A percentile compares a stretch with the other conserved stretches of the same genome.
Conservation (phyloP, 2,113 vertebrate genomes). For the Isurus oxyrinchus region DNA sequence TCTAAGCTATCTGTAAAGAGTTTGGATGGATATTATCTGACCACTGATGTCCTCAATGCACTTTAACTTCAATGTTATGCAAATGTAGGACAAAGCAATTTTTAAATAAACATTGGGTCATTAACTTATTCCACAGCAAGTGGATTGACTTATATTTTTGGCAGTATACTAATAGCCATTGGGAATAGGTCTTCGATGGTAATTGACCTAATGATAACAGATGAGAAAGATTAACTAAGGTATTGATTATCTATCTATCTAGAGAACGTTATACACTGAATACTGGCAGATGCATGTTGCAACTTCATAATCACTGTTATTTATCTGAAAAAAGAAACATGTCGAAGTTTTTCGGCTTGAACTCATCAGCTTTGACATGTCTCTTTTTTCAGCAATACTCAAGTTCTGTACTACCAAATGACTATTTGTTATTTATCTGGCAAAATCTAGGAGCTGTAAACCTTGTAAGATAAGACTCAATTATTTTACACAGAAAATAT, state of each 20-base stretch:
- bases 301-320: background rate
- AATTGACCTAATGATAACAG: background rate
- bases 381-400: too few species aligned
- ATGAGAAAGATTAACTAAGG: background rate
- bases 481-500: background rate
- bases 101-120: background rate
- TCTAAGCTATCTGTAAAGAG: background rate
- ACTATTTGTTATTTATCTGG: too few species aligned
- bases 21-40: background rate
- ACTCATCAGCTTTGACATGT: too few species aligned
- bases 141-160: background rate
- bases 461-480: background rate
- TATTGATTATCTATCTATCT: background rate
- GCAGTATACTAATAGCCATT: background rate
- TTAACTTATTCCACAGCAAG: background rate
- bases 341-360: too few species aligned
- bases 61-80: background rate
- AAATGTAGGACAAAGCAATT: background rate
- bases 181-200: background rate
- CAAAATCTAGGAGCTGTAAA: background rate
- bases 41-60: background rate
- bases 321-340: background rate
- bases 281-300: background rate
- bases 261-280: background rate
- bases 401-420: too few species aligned